Conservation (phyloP, 2,888 invertebrate genomes). For the Molanna angustata region DNA sequence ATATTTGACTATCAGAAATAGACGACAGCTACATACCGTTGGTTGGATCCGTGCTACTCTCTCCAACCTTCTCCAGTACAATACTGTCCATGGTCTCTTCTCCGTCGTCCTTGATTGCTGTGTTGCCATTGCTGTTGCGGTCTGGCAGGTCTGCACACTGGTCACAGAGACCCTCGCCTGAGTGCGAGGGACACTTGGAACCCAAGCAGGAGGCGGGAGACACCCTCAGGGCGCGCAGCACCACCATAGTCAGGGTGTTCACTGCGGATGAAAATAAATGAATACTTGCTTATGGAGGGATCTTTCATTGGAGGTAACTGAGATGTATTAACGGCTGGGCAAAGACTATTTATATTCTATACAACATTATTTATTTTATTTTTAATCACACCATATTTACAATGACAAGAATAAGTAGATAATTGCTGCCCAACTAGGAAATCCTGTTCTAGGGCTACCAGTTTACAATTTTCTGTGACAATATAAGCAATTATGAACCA, state of each 20-base stretch:
- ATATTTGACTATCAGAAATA: neutral
- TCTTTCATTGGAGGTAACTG: too few species aligned
- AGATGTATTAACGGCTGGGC: too few species aligned
- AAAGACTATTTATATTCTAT: too few species aligned
- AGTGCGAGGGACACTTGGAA: slow-evolving; percentile 20
- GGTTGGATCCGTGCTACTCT: slow-evolving; percentile 25
- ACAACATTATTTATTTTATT: too few species aligned
- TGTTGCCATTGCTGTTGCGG: neutral
- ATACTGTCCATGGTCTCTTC: slow-evolving; percentile 38
- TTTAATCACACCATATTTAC: too few species aligned
- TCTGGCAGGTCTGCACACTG: slow-evolving; percentile 32
- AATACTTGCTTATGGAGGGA: too few species aligned
- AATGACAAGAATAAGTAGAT: too few species aligned
- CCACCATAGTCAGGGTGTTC: slow-evolving; percentile 42
- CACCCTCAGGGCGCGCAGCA: slow-evolving; percentile 40
- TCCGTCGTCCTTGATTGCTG: neutral
- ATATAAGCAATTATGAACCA: too few species aligned
- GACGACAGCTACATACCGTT: slow-evolving; percentile 20
- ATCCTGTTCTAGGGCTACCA: too few species aligned
- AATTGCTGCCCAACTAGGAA: too few species aligned
- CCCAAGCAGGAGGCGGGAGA: slow-evolving; percentile 35
- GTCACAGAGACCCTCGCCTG: slow-evolving; percentile 39
- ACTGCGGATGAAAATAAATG: slow-evolving; percentile 38
- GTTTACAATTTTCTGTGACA: too few species aligned
- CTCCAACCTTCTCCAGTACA: slow-evolving; percentile 33